Evolutionary conservation across 2,888 invertebrate species (phyloP), one percentile per base, ranked within the genome.

Genomic region (Macrophya alboannulata): DNA sequence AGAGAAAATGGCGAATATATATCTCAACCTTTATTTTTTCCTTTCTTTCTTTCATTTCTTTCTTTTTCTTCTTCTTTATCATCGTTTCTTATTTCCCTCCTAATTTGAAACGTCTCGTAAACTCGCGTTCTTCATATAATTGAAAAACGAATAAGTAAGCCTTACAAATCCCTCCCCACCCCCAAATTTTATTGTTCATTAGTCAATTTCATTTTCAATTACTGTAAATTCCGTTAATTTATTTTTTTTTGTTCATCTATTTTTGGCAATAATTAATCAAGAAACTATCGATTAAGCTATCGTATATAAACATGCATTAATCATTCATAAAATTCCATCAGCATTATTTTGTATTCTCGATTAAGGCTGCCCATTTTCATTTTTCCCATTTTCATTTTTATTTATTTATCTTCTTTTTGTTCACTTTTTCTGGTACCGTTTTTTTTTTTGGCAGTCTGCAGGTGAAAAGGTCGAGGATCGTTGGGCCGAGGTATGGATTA

Each of bases 1-100:
- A 74, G 17, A 51, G 17, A 55, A 77, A 77, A 77, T 48, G 15
- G 21, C 77, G 9, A 77, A 17, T 77, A 55, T 31, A 68, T 31
- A 31, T 15, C 31, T 37, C 15, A 31, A 17, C 68, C 74, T 43
- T 21, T 21, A 3, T 37, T 43, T 3, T 43, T 37, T 71, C 37
- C 31, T 15, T 31, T 71, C 21, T 71, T 6, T 10, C 10, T 0
- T 12, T 71, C 71, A 71, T 8, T n/a, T 37, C 31, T 31, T 31
- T 31, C 3, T 31, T 31, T 31, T 31, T 31, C 3, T 31, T 31
- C 3, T 31, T 31, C 3, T 31, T 31, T 2, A 31, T 71, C 40
- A 15, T 31, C 31, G 40, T 31, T 6, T 10, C 48, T 48, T 48
- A 12, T 37, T 37, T 68, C 1, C 15, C 68, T 37, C 68, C 37